A percentile compares a stretch with the other conserved stretches of the same genome.
Conservation (phyloP, 2,888 invertebrate species). For the Ischnus inquisitorius region DNA sequence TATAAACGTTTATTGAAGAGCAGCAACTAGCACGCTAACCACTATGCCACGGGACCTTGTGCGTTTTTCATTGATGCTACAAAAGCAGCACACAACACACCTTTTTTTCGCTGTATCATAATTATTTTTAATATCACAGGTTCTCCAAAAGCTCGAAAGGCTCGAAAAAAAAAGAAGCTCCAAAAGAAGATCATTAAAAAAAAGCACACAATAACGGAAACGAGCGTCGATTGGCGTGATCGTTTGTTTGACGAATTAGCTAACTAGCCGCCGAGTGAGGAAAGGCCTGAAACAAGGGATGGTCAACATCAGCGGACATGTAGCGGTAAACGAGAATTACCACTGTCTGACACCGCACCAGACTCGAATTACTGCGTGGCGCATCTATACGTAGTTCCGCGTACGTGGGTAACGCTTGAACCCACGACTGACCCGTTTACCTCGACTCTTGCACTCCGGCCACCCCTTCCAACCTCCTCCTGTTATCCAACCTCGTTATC, state of each 20-base stretch:
- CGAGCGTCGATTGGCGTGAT: neutral
- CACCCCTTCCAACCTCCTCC: no score
- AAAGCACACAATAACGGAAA: neutral
- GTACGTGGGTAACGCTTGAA: conserved; percentile 23
- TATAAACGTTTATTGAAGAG: no score
- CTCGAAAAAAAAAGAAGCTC: neutral
- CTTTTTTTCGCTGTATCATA: no score
- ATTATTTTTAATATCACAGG: no score
- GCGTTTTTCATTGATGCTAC: no score
- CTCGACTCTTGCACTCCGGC: conserved; percentile 40
- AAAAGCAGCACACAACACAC: no score
- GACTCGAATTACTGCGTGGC: conserved; percentile 62
- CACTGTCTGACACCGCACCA: conserved; percentile 63
- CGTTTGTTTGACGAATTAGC: neutral
- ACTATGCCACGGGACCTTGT: no score
- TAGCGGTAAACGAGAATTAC: conserved; percentile 67
- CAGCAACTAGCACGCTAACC: no score
- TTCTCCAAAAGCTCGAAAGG: neutral
- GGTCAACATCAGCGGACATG: conserved; percentile 60
- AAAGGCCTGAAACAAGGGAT: conserved; percentile 42
- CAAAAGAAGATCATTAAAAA: neutral
- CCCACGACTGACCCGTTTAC: conserved; percentile 61
- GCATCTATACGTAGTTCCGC: conserved; percentile 12
- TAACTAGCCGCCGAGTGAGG: conserved; percentile 16
- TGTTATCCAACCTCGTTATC: conserved; percentile 39